Conservation (phyloP, 1,140 invertebrate species). For the Lepidotrigona ventralis region DNA sequence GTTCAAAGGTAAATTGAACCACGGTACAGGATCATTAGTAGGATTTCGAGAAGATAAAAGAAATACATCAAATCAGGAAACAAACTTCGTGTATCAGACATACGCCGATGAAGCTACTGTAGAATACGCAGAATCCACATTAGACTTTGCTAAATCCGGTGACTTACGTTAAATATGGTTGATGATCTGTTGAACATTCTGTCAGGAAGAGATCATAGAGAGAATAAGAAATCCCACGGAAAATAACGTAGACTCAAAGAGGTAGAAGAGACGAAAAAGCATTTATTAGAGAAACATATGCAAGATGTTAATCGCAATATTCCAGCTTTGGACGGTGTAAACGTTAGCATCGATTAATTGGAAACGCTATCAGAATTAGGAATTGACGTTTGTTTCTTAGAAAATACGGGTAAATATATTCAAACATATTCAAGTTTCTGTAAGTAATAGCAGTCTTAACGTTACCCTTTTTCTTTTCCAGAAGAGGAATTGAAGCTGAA, state of each 20-base stretch:
- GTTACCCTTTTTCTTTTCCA: conserved; percentile 51
- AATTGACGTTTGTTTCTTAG: conserved; percentile 91
- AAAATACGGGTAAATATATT: conserved; percentile 84
- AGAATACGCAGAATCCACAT: conserved; percentile 93
- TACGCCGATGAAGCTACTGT: conserved; percentile 94
- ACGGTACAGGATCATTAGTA: conserved; percentile 86
- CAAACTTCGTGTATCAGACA: conserved; percentile 93
- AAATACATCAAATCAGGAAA: conserved; percentile 94
- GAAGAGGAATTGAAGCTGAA: too few relatives aligned
- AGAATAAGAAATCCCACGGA: conserved; percentile 85
- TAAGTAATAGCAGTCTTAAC: background rate
- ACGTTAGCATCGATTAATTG: too few relatives aligned
- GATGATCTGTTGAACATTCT: conserved; percentile 91
- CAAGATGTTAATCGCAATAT: too few relatives aligned
- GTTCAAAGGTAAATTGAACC: conserved; percentile 89
- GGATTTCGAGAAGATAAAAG: conserved; percentile 93
- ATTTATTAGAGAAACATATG: too few relatives aligned
- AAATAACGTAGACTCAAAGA: conserved; percentile 83
- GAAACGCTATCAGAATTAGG: conserved; percentile 88
- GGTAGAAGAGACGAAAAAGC: too few relatives aligned
- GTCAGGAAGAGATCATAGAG: conserved; percentile 91
- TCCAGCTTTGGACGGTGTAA: too few relatives aligned
- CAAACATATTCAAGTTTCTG: background rate
- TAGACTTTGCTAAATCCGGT: too few relatives aligned
- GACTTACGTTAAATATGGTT: conserved; percentile 90